Conservation (phyloP, 2,797 vertebrate species). For the Pangasius djambal region DNA sequence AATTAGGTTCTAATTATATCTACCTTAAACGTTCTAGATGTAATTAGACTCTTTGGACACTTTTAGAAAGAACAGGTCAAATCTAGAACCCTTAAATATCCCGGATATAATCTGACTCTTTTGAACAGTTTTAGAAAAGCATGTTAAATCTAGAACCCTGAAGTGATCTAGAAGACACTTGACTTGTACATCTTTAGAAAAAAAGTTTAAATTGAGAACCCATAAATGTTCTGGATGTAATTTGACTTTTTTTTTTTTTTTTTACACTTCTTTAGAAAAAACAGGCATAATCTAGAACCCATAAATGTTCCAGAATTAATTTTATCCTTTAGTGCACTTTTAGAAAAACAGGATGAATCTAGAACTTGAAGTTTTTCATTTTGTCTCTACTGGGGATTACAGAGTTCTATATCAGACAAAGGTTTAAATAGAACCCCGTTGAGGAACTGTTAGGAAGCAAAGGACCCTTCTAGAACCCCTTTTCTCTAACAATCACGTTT, state of each 20-base stretch:
- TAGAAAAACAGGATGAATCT: not conserved
- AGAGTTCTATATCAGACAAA: not conserved
- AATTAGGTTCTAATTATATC: not conserved
- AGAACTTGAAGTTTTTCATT: not conserved
- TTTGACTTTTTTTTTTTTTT: not conserved
- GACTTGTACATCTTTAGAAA: no score
- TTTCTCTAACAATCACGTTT: not conserved
- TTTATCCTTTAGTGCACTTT: not conserved
- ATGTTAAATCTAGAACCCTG: not conserved
- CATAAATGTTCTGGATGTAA: no score
- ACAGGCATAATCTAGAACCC: not conserved
- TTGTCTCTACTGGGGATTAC: not conserved
- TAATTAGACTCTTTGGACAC: not conserved
- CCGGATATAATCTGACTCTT: not conserved
- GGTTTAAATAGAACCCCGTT: not conserved
- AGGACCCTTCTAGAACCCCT: not conserved
- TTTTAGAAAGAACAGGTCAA: not conserved
- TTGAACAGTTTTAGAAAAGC: not conserved
- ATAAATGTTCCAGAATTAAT: no score
- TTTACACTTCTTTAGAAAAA: not conserved
- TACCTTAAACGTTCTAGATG: not conserved
- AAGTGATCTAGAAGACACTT: not conserved
- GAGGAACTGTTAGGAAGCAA: not conserved
- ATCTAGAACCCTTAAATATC: not conserved
- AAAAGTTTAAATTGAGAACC: not conserved